phyloP scores from a whole-genome alignment of 2,113 vertebrate genomes.

The Mugil cephalus region DNA sequence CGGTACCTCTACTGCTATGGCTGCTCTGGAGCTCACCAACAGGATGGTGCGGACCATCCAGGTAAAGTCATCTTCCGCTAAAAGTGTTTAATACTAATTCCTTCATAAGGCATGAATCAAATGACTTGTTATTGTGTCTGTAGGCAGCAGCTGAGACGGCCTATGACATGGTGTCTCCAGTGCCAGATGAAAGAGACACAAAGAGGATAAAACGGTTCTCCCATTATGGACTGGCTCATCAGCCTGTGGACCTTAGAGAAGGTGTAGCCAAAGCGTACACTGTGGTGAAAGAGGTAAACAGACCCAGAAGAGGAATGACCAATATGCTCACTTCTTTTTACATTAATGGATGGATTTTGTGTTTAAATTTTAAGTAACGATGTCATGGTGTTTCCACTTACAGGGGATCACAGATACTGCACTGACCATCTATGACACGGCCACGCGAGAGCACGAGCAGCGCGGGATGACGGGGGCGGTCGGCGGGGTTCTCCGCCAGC shows the following conservation, averaged over 20 bases:
- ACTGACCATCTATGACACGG: conserved; percentile 95
- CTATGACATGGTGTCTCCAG: conserved; percentile 98
- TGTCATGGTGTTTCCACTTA: neutral
- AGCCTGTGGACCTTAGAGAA: conserved; percentile 96
- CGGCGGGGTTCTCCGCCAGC: conserved; percentile 95
- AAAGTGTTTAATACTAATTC: neutral
- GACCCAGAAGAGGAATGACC: neutral
- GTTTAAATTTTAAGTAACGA: neutral
- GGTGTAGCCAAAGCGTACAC: conserved; percentile 98
- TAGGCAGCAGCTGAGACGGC: conserved; percentile 97
- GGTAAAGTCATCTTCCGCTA: conserved; percentile 76
- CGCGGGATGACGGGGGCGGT: conserved; percentile 96
- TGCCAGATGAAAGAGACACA: conserved; percentile 88
- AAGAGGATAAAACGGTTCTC: conserved; percentile 90
- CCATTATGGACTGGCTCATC: conserved; percentile 92
- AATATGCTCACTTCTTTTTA: neutral
- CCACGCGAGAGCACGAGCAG: conserved; percentile 96
- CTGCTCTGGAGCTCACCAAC: conserved; percentile 96
- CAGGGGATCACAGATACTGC: conserved; percentile 97
- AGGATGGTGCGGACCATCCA: conserved; percentile 97
- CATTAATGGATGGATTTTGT: neutral
- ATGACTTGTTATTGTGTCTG: neutral
- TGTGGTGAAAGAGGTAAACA: conserved; percentile 94
- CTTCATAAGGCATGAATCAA: neutral
- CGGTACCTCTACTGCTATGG: conserved; percentile 98